Conservation (phyloP, 2,113 vertebrate genomes). For the Entelurus aequoreus region DNA sequence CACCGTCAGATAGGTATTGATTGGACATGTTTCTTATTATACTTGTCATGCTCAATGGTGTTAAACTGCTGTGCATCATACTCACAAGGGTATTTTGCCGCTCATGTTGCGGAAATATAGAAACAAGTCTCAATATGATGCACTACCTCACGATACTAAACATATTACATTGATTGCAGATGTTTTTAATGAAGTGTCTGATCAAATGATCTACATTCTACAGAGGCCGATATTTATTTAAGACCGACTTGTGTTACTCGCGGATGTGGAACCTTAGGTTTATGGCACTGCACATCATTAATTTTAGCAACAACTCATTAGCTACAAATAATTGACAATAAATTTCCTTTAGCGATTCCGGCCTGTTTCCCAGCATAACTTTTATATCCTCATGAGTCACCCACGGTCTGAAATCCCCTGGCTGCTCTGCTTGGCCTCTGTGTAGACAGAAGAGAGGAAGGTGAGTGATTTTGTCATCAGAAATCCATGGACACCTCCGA, state of each 20-base stretch:
- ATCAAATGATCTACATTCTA: neutral
- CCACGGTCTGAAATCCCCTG: slow-evolving; percentile 16
- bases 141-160: neutral
- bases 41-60: too few relatives aligned
- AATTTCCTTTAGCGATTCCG: slow-evolving; percentile 6
- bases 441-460: slow-evolving; percentile 35
- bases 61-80: too few relatives aligned
- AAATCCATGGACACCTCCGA: slow-evolving; percentile 15
- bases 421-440: slow-evolving; percentile 29
- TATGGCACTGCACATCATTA: slow-evolving; percentile 9
- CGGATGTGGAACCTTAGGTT: slow-evolving; percentile 1
- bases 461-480: slow-evolving; percentile 33
- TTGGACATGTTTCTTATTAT: too few relatives aligned
- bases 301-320: slow-evolving; percentile 10
- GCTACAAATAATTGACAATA: slow-evolving; percentile 14
- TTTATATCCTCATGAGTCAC: slow-evolving; percentile 42
- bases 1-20: neutral
- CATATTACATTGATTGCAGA: neutral
- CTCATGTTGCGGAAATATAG: too few relatives aligned
- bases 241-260: neutral
- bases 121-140: too few relatives aligned
- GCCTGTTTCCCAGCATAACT: slow-evolving; percentile 15
- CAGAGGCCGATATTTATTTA: neutral
- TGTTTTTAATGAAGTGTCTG: neutral
- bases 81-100: too few relatives aligned